Evolutionary conservation across 2,888 invertebrate genomes (phyloP).

Genomic region (Caradrina clavipalpis): DNA sequence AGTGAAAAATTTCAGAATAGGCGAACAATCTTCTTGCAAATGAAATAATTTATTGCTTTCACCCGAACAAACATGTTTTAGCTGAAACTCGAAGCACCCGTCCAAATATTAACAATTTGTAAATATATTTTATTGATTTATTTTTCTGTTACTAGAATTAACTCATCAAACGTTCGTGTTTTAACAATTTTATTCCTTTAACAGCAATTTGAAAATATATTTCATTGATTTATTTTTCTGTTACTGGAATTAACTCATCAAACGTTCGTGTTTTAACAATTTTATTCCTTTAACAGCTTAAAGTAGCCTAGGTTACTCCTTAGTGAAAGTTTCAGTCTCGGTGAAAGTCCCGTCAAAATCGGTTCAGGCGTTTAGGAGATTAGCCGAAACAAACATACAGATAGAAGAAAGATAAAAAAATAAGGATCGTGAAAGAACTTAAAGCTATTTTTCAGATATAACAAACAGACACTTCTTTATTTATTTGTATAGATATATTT

Average conservation of each 20-base stretch:
- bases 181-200: not conserved
- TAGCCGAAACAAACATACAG: no score
- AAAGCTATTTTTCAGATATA: no score
- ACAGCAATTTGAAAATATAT: not conserved
- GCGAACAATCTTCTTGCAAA: constrained; percentile 31
- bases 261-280: not conserved
- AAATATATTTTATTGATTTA: not conserved
- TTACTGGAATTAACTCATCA: not conserved
- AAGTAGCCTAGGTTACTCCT: no score
- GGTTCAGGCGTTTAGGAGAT: no score
- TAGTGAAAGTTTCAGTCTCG: no score
- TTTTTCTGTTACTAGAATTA: not conserved
- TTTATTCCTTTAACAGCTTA: no score
- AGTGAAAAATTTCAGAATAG: constrained; percentile 38
- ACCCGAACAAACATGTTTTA: constrained; percentile 31
- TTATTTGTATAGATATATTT: constrained; percentile 1
- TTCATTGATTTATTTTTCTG: not conserved
- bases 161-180: not conserved
- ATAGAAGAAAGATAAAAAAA: no score
- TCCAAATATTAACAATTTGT: constrained; percentile 29
- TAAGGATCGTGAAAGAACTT: no score
- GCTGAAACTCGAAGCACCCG: not conserved
- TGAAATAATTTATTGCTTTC: constrained; percentile 41
- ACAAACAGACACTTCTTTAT: no score
- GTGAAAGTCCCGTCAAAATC: no score